These are phyloP conservation scores for Porites lutea DNA, from an alignment of 64 coral and sea anemone genomes.

Conservation along the genomic window DNA sequence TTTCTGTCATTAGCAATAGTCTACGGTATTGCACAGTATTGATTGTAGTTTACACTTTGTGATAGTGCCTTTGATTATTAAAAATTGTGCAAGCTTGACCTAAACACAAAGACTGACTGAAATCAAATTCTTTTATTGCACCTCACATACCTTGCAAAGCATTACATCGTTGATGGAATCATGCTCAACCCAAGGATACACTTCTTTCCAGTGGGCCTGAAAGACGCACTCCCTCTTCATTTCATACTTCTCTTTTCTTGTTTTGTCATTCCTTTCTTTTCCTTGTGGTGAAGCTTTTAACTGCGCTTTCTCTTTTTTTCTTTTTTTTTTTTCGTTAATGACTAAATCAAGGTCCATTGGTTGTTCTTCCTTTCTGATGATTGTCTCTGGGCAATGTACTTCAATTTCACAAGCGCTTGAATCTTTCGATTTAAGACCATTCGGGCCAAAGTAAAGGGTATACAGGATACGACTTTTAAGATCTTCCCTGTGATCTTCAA, in stretches of 20 bases:
- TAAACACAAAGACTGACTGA: not conserved
- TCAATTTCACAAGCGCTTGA: no score
- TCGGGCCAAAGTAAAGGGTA: no score
- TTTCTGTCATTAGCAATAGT: no score
- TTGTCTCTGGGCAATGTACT: no score
- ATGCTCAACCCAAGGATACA: not conserved
- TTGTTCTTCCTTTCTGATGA: no score
- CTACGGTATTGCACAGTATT: no score
- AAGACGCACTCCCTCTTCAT: conserved; percentile 26
- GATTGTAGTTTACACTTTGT: no score
- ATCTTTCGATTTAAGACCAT: no score
- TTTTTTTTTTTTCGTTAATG: no score
- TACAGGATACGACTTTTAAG: no score
- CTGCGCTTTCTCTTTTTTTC: not conserved
- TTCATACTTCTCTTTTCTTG: conserved; percentile 36
- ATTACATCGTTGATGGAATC: not conserved
- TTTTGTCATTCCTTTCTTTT: conserved; percentile 38
- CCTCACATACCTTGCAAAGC: conserved; percentile 6
- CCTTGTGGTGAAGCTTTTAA: conserved; percentile 34
- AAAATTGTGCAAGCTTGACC: not conserved
- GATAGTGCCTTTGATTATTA: no score
- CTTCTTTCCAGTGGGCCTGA: not conserved
- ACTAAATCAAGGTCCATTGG: no score
- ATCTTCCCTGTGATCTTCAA: not conserved
- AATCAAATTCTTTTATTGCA: not conserved